Evolutionary conservation across 1,140 invertebrate genomes (phyloP), one percentile per base, ranked within the genome.

Genomic region (Micrasema minimum): DNA sequence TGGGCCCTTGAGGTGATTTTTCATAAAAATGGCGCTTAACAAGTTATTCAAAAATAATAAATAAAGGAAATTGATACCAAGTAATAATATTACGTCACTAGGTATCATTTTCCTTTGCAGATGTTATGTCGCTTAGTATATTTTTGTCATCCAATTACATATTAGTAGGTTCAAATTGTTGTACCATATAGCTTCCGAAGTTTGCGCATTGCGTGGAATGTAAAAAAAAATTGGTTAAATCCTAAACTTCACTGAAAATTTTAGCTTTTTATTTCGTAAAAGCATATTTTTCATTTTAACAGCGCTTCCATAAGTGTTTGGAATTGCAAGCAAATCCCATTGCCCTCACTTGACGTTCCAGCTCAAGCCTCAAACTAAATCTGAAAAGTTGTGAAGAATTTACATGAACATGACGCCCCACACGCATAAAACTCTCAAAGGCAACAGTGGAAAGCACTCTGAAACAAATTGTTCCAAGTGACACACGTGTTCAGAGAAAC

Each of bases 371-470:
- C 55, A 59, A 59, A 38, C 37, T 59, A 59, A 59, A 59, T 59
- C 55, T 11, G 55, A 59, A 59, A 59, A 59, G 31, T 59, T 59
- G 31, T 20, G 31, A 59, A 59, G 55, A 59, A 59, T 59, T 59
- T 59, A 16, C 55, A 59, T 59, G 55, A 59, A 59, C 55, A 41
- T 31, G 55, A 59, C 55, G 38, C 55, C 22, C 35, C 35, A 18
- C 31, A 41, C 35, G 55, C 55, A 41, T 41, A 59, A 59, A 59
- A 16, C 55, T 59, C 55, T 41, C 55, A 59, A 41, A 37, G 55
- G 55, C 55, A 59, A 59, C 55, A 59, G 55, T 38, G 35, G 35
- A 59, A 59, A 59, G 55, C 55, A 59, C 55, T 59, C 55, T 38
- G 38, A 59, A 38, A 59, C 55, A 59, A 59, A 59, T 59, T 59